These are phyloP conservation scores for Microcebus jonahi DNA, from an alignment of 2,113 vertebrate species.

Conservation along the genomic window DNA sequence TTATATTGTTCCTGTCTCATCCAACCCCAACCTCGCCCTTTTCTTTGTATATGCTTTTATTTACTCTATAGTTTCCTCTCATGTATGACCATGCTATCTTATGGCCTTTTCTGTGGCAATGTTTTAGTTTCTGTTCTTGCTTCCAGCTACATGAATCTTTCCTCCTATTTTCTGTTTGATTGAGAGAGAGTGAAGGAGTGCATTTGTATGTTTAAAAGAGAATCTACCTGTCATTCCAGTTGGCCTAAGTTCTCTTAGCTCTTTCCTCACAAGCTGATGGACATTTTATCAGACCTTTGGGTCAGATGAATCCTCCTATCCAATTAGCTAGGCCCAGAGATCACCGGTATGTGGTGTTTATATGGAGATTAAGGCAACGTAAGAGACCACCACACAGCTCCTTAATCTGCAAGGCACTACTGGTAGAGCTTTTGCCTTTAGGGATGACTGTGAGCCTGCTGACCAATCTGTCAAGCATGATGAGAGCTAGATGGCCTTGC, in stretches of 20 bases:
- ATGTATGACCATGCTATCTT: neutral
- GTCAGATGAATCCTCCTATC: neutral
- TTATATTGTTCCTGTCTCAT: neutral
- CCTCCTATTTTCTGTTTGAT: neutral
- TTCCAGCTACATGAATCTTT: neutral
- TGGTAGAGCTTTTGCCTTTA: neutral
- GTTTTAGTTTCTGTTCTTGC: neutral
- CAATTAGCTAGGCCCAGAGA: too few species aligned
- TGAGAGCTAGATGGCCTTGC: neutral
- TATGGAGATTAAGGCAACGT: neutral
- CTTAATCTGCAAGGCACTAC: neutral
- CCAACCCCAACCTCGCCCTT: neutral
- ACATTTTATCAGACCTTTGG: neutral
- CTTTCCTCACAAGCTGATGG: neutral
- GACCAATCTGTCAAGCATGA: neutral
- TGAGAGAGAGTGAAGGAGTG: neutral
- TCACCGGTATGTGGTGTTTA: neutral
- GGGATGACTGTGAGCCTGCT: neutral
- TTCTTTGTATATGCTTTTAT: slow-evolving; percentile 1
- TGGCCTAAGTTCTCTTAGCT: neutral
- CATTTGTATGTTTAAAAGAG: neutral
- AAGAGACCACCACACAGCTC: neutral
- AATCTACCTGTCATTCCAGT: neutral
- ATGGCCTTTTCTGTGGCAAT: neutral
- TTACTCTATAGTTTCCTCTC: neutral